Evolutionary conservation across 1,140 invertebrate genomes (phyloP), one percentile per base, ranked within the genome.

Genomic region (Euwallacea similis): DNA sequence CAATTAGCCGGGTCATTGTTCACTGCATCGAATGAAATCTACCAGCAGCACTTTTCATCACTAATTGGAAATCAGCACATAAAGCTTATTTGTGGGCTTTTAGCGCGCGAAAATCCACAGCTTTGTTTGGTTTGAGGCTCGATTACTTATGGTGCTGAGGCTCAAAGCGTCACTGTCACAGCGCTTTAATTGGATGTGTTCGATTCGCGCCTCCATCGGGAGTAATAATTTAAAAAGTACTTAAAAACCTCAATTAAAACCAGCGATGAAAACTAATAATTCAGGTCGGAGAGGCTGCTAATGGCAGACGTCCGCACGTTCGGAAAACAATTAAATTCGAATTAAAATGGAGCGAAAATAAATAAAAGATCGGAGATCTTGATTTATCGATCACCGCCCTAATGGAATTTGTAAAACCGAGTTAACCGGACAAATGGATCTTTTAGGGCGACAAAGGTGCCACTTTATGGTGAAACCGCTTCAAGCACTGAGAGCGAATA

Each of bases 61-160:
- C 61, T 63, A 63, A 63, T 63, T 63, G 61, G 61, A 63, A 63
- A 43, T 15, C 43, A 16, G 61, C 21, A 63, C 61, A 63, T 63
- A 63, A 63, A 63, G 46, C 46, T 42, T 46, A 50, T 63, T 63
- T 63, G 42, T 33, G 13, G 42, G 61, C 43, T 15, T 63, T 63
- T 63, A 15, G n/a, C 42, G 42, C 42, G 46, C 41, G 43, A 63
- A 63, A 15, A 42, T 63, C 42, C 10, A 47, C 9, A n/a, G 43
- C n/a, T 63, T 63, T 63, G 61, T 66, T 66, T 43, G 43, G 8
- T 13, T 58, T 56, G 11, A 56, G 21, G 55, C 47, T 10, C 47
- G 13, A 53, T 53, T 53, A 15, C 47, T 56, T 56, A 58, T 50
- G 46, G 46, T 50, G 46, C 9, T 50, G 46, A 50, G 9, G 46